phyloP scores from a whole-genome alignment of 2,113 vertebrate genomes.

The Nesoenas mayeri region DNA sequence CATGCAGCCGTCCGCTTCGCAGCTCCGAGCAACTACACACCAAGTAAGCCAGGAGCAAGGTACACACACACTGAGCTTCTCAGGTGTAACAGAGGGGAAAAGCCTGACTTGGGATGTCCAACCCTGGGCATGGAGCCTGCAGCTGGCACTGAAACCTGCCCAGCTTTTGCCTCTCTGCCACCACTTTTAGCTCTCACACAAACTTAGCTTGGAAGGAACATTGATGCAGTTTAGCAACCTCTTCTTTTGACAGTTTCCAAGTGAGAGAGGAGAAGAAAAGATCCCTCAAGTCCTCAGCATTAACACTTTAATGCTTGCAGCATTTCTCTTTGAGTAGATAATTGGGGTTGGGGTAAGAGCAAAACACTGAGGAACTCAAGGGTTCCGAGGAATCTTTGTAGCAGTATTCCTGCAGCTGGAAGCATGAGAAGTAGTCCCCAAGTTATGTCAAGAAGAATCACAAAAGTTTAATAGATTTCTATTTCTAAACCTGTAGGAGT shows the following conservation, averaged over 20 bases:
- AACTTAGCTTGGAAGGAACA: not conserved
- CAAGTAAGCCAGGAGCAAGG: not conserved
- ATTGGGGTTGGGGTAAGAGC: not conserved
- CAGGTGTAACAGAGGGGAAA: not conserved
- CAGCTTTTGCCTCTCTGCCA: not conserved
- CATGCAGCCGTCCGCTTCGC: not conserved
- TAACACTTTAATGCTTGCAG: not conserved
- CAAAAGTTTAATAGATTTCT: not conserved
- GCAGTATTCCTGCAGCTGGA: not conserved
- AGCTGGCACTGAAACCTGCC: not conserved
- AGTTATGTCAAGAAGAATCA: not conserved
- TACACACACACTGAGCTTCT: fast-evolving
- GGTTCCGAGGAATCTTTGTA: not conserved
- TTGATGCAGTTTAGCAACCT: not conserved
- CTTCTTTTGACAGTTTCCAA: not conserved
- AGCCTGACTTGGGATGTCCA: not conserved
- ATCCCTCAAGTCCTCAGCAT: not conserved
- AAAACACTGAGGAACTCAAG: not conserved
- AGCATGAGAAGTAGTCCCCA: not conserved
- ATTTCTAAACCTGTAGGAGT: not conserved
- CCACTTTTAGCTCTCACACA: fast-evolving
- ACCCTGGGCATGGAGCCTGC: not conserved
- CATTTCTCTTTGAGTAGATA: not conserved
- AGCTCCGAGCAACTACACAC: not conserved
- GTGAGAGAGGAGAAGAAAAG: not conserved